Conservation (phyloP, 2,797 vertebrate species). For the Enteromius treurensis region DNA sequence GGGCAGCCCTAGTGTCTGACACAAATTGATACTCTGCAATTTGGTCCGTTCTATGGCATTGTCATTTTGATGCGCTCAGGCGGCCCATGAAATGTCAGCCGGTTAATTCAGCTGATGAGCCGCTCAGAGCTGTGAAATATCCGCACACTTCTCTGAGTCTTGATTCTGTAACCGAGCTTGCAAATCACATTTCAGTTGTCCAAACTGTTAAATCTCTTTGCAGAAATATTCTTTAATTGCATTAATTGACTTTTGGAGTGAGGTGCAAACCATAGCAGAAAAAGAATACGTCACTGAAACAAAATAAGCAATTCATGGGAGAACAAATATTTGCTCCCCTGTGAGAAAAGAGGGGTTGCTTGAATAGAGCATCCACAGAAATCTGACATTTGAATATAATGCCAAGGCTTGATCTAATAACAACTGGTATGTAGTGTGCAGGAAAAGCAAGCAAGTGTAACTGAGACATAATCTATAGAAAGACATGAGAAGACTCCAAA, state of each 20-base stretch:
- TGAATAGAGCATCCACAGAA: slow-evolving; percentile 27
- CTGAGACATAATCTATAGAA: slow-evolving; percentile 46
- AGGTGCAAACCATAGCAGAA: slow-evolving; percentile 33
- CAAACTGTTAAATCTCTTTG: slow-evolving; percentile 45
- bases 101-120: slow-evolving; percentile 56
- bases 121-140: slow-evolving; percentile 37
- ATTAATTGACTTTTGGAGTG: slow-evolving; percentile 55
- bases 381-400: slow-evolving; percentile 58
- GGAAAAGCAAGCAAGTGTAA: slow-evolving; percentile 50
- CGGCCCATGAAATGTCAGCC: slow-evolving; percentile 61
- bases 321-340: slow-evolving; percentile 36
- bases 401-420: slow-evolving; percentile 43
- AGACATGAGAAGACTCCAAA: slow-evolving; percentile 36
- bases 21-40: slow-evolving; percentile 58
- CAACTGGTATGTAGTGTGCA: slow-evolving; percentile 47
- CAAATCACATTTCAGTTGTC: slow-evolving; percentile 55
- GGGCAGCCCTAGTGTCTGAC: slow-evolving; percentile 42
- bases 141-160: slow-evolving; percentile 32
- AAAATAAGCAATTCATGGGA: slow-evolving; percentile 38
- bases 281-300: slow-evolving; percentile 40
- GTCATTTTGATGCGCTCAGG: slow-evolving; percentile 58
- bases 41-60: slow-evolving; percentile 48
- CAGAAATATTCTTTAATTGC: slow-evolving; percentile 49
- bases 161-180: slow-evolving; percentile 39
- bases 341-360: background rate